Conservation (phyloP, 2,113 vertebrate genomes). For the Montifringilla adamsi region DNA sequence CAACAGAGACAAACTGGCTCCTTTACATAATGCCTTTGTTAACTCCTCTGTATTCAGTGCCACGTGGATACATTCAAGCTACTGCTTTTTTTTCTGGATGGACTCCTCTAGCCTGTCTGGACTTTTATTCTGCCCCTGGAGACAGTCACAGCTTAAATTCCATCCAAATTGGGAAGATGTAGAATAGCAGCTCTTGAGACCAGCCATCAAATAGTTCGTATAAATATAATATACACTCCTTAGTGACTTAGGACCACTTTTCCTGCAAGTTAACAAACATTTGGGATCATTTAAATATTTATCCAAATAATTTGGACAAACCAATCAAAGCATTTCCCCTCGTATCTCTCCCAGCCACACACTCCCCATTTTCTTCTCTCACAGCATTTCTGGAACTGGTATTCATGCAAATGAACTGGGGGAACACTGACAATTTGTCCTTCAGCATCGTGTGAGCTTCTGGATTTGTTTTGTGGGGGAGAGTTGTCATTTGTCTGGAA, state of each 20-base stretch:
- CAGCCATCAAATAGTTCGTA: neutral
- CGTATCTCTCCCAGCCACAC: neutral
- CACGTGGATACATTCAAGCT: conserved; percentile 54
- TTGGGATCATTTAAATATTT: neutral
- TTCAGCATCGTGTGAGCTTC: conserved; percentile 32
- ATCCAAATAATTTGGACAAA: neutral
- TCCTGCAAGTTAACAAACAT: neutral
- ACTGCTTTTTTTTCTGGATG: conserved; percentile 48
- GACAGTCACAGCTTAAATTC: conserved; percentile 35
- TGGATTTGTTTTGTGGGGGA: neutral
- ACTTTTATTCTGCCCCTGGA: conserved; percentile 44
- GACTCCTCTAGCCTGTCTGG: conserved; percentile 27
- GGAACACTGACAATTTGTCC: conserved; percentile 41
- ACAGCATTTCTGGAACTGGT: neutral
- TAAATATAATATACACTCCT: neutral
- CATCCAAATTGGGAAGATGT: conserved; percentile 13
- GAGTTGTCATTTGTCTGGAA: conserved; percentile 55
- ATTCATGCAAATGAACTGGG: conserved; percentile 6
- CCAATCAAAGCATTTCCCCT: neutral
- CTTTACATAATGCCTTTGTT: conserved; percentile 56
- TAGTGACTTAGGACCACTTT: neutral
- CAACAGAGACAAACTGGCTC: conserved; percentile 55
- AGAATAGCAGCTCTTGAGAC: neutral
- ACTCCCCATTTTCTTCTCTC: neutral
- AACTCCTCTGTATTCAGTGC: conserved; percentile 7